A percentile compares a stretch with the other conserved stretches of the same genome.
Evolutionary conservation across 2,888 invertebrate genomes (phyloP).

Genomic region (Geotrupes spiniger): DNA sequence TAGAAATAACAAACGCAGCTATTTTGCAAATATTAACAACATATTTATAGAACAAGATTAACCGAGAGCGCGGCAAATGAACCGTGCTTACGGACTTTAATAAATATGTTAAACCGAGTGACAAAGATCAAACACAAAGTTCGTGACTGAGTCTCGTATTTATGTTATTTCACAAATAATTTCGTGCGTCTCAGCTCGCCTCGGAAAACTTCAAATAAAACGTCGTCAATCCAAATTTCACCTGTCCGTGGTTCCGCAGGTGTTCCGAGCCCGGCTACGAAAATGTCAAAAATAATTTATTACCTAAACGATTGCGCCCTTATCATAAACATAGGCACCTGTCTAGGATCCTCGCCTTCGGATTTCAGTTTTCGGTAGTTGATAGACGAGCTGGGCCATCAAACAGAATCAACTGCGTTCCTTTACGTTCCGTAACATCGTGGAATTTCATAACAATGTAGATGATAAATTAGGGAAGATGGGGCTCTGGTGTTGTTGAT

Average conservation of each 20-base stretch:
- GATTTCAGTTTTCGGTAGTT: slow-evolving; percentile 12
- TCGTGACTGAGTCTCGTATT: not conserved
- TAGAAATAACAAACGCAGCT: too few species aligned
- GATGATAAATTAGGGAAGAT: slow-evolving; percentile 9
- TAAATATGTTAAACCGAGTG: slow-evolving; percentile 19
- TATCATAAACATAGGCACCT: slow-evolving; percentile 17
- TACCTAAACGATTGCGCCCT: slow-evolving; percentile 24
- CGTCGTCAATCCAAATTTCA: slow-evolving; percentile 11
- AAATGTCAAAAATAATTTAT: slow-evolving; percentile 30
- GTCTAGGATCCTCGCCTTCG: slow-evolving; percentile 14
- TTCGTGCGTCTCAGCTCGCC: not conserved
- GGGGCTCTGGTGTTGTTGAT: slow-evolving; percentile 10
- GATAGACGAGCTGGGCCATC: slow-evolving; percentile 18
- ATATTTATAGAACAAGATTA: too few species aligned
- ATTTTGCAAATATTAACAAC: too few species aligned
- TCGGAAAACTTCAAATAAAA: slow-evolving; percentile 3
- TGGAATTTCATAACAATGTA: slow-evolving; percentile 6
- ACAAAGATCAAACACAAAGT: slow-evolving; percentile 6
- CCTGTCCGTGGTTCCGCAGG: slow-evolving; percentile 25
- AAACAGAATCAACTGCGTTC: slow-evolving; percentile 12
- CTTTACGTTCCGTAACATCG: slow-evolving; percentile 4
- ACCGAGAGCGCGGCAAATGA: slow-evolving; percentile 11
- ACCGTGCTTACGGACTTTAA: slow-evolving; percentile 19
- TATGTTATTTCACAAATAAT: not conserved
- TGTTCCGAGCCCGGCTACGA: slow-evolving; percentile 15